A percentile compares a stretch with the other conserved stretches of the same genome.
phyloP scores from a whole-genome alignment of 1,140 invertebrate species.

The Lerema accius region DNA sequence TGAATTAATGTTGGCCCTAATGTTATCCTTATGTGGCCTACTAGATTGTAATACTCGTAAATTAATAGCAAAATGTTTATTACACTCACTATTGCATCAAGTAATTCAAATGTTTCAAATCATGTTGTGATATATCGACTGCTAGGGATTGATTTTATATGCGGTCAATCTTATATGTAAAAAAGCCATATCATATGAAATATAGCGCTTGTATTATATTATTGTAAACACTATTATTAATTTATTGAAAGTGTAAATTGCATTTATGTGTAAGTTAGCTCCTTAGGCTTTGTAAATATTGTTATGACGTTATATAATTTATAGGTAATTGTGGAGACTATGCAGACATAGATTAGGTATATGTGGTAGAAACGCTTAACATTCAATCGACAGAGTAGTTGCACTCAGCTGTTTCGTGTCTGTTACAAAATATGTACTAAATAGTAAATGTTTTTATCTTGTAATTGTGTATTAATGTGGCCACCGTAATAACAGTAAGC shows the following conservation, averaged over 20 bases:
- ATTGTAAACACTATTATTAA: constrained; percentile 76
- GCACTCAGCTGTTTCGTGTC: constrained; percentile 66
- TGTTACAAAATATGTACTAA: constrained; percentile 63
- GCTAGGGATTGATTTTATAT: constrained; percentile 56
- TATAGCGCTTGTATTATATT: constrained; percentile 79
- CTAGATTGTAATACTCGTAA: background rate
- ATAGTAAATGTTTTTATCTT: constrained; percentile 72
- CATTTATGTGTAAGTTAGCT: constrained; percentile 79
- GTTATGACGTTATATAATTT: constrained; percentile 83
- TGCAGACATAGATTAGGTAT: constrained; percentile 62
- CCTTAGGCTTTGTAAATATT: constrained; percentile 82
- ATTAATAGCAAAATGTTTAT: background rate
- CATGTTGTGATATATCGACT: constrained; percentile 43
- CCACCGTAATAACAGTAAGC: constrained; percentile 51
- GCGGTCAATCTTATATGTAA: constrained; percentile 65
- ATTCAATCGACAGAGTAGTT: constrained; percentile 69
- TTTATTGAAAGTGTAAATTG: constrained; percentile 81
- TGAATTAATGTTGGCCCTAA: background rate
- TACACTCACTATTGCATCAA: constrained; percentile 6
- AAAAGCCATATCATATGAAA: constrained; percentile 80
- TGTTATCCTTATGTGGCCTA: constrained; percentile 1
- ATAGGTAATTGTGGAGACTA: constrained; percentile 71
- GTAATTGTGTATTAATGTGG: constrained; percentile 73
- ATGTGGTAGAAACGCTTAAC: constrained; percentile 77
- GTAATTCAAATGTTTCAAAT: constrained; percentile 13